Evolutionary conservation across 1,140 invertebrate genomes (phyloP).

Genomic region (Lordiphosa collinella): DNA sequence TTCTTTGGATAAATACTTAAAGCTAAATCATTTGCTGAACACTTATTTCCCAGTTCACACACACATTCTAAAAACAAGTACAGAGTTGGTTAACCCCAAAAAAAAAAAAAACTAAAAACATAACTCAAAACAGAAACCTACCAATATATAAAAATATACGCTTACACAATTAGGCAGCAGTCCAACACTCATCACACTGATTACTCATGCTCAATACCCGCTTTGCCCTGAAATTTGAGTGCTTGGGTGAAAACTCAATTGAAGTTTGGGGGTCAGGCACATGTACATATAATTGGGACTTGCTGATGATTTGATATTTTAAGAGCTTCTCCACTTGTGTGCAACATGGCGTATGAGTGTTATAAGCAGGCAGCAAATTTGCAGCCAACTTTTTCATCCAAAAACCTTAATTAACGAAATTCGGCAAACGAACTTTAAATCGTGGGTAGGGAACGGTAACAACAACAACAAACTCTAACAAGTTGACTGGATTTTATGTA

Average conservation of each 20-base stretch:
- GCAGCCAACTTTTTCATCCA: slow-evolving; percentile 30
- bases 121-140: too few relatives aligned
- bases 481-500: slow-evolving; percentile 32
- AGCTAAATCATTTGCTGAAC: too few relatives aligned
- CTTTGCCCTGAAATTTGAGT: slow-evolving; percentile 2
- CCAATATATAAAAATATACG: slow-evolving; percentile 21
- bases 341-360: slow-evolving; percentile 32
- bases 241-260: slow-evolving; percentile 17
- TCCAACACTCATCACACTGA: slow-evolving; percentile 5
- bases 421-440: slow-evolving; percentile 10
- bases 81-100: too few relatives aligned
- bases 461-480: slow-evolving; percentile 25
- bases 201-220: slow-evolving; percentile 1
- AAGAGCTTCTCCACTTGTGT: slow-evolving; percentile 6
- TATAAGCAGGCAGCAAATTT: slow-evolving; percentile 4
- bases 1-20: too few relatives aligned
- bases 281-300: slow-evolving; percentile 21
- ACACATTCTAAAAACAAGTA: too few relatives aligned
- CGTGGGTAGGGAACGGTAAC: background rate
- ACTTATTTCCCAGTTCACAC: too few relatives aligned
- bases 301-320: slow-evolving; percentile 28
- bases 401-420: slow-evolving; percentile 48
- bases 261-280: background rate
- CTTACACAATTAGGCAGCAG: slow-evolving; percentile 33
- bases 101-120: too few relatives aligned